Base-by-base conservation (phyloP, 2,888 invertebrate species). In the Acronicta psi region DNA sequence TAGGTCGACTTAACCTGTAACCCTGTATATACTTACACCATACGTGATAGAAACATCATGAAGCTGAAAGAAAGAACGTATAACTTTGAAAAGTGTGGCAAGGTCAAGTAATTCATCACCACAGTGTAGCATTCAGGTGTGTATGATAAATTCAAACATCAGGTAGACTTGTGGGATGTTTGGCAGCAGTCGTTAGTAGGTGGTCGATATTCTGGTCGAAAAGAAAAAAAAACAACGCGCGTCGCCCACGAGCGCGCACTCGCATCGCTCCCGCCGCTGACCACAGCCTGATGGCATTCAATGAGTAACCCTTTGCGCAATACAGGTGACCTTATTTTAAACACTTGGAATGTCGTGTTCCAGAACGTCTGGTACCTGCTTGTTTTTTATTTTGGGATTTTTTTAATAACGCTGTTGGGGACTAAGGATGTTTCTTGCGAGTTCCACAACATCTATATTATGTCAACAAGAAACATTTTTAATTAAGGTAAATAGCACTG, bases 271-370 rank as follows among this genome's bases (percentile, higher is more conserved):
- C 55, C 61, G 62, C 42, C 70, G 79, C 84, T 89, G 88, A 89
- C 86, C 87, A 77, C 73, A 76, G 67, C 82, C 79, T 75, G 70
- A 67, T 75, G 86, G 88, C 76, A 90, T 90, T 83, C 86, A 83
- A 72, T 88, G 90, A 89, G 82, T 88, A 88, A 90, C 82, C 75
- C 80, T 86, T 89, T 89, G 85, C 90, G 87, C 83, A 89, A 90
- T 80, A 82, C 88, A 84, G 83, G 84, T 90, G 86, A 86, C 83
- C 85, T 86, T 86, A 85, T 89, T 90, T 82, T 72, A 73, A 78
- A 80, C 56, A 57, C 17, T 52, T 50, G 61, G 65, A 59, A 70
- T 67, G 56, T n/a, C 16, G 57, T 65, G 49, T 62, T 71, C 58
- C 63, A 59, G 58, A 64, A 42, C 54, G 47, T 45, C 51, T 42